Evolutionary conservation across 53 echinoderm and acorn worm genomes (phyloP).

Genomic region (Astropecten irregularis): DNA sequence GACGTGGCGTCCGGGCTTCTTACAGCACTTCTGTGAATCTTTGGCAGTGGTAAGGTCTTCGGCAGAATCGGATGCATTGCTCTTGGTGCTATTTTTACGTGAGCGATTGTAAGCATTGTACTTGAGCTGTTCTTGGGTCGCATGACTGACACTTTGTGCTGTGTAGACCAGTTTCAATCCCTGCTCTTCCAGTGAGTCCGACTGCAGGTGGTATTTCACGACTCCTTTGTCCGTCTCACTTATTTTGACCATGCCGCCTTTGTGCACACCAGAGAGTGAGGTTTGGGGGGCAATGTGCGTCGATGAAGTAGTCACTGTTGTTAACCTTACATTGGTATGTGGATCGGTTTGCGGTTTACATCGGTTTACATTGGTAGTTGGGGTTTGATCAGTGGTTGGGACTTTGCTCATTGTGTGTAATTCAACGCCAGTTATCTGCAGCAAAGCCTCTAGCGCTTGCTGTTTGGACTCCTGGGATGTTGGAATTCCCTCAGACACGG

Average conservation of each 20-base stretch:
- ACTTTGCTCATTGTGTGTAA: constrained; percentile 76
- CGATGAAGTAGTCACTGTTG: constrained; percentile 7
- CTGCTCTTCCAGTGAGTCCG: constrained; percentile 68
- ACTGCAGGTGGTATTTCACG: constrained; percentile 66
- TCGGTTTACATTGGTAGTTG: neutral
- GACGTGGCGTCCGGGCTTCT: constrained; percentile 85
- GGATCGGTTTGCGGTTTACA: too few relatives aligned
- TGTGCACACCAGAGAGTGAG: constrained; percentile 9
- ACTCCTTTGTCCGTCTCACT: constrained; percentile 60
- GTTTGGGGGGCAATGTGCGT: neutral
- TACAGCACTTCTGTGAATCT: constrained; percentile 42
- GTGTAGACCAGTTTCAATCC: constrained; percentile 68
- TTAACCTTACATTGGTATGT: too few relatives aligned
- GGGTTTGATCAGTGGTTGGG: neutral
- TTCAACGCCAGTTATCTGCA: constrained; percentile 89
- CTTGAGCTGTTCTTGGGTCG: constrained; percentile 24
- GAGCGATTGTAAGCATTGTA: constrained; percentile 59
- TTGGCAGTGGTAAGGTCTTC: constrained; percentile 48
- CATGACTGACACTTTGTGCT: constrained; percentile 43
- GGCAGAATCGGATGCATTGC: constrained; percentile 33
- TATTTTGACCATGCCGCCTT: constrained; percentile 46
- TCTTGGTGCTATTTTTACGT: constrained; percentile 34
- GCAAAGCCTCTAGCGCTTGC: constrained; percentile 91
- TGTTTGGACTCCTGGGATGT: constrained; percentile 71
- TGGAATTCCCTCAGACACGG: constrained; percentile 40